Base-by-base conservation (phyloP, 2,113 vertebrate species). In the Mohoua ochrocephala region DNA sequence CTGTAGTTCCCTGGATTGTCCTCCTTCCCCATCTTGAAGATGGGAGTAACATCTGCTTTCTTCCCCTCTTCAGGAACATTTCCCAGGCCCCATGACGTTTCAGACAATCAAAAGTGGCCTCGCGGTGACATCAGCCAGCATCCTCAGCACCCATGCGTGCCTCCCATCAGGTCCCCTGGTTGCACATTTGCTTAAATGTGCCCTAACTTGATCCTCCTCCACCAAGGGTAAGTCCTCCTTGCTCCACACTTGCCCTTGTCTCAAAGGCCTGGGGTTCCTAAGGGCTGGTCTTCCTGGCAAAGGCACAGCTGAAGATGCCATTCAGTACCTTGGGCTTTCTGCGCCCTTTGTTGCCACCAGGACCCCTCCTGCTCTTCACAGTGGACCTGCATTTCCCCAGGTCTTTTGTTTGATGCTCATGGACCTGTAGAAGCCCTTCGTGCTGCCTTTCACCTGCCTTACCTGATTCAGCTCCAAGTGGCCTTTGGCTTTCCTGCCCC, bases 61-160 rank as follows among this genome's bases (percentile, higher is more conserved):
- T 70, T 60, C 30, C 24, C 4, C 6, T 41, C 35, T 17, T 14
- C 26, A 37, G 22, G 22, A 64, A 30, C 1, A 3, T 63, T 13
- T 71, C 31, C n/a, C n/a, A 61, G 5, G 3, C 1, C 3, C 64
- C 4, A 18, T 6, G 56, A 60, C 4, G 1, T n/a, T 60, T 59
- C 49, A 78, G 44, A 31, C n/a, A 39, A 31, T 52, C 23, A 59
- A 28, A 56, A 79, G 30, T 27, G 28, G 35, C 56, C 56, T 65
- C 0, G 0, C 47, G 26, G 37, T 68, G 54, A 63, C 28, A 49
- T 45, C 57, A 50, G 21, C 35, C 35, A 80, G 57, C 7, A 20
- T 13, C 15, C 17, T 77, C 57, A 67, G 23, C 35, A 60, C 23
- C 7, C 5, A 2, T n/a, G 1, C 0, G 0, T 44, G 35, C 20